Conservation (phyloP, 2,888 invertebrate species). For the Crepidodera aurea region DNA sequence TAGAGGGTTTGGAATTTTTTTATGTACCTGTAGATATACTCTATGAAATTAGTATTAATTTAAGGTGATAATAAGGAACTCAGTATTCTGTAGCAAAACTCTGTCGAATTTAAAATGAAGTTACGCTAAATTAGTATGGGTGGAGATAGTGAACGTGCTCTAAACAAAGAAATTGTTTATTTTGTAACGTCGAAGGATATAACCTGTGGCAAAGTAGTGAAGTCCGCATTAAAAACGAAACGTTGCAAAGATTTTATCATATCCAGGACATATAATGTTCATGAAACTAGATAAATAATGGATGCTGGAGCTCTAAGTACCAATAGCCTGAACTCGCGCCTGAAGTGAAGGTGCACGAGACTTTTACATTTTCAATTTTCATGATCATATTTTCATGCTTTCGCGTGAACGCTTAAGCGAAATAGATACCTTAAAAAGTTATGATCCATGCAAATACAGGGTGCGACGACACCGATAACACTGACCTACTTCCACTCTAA, state of each 20-base stretch:
- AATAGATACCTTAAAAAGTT: conserved; percentile 23
- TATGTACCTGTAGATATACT: no score
- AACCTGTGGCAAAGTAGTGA: conserved; percentile 16
- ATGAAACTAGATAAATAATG: conserved; percentile 26
- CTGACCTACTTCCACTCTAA: background rate
- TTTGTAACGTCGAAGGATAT: conserved; percentile 16
- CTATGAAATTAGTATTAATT: no score
- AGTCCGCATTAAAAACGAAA: conserved; percentile 30
- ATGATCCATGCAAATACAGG: conserved; percentile 21
- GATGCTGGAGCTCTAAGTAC: conserved; percentile 15
- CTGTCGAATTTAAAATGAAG: no score
- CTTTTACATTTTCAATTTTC: conserved; percentile 22
- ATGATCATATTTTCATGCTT: conserved; percentile 21
- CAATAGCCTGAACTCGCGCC: conserved; percentile 1
- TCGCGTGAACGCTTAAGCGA: conserved; percentile 19
- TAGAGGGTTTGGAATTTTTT: no score
- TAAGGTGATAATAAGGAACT: background rate
- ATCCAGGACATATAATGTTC: conserved; percentile 23
- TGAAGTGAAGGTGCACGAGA: conserved; percentile 1
- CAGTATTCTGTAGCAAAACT: no score
- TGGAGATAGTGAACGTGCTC: no score
- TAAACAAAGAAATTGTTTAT: conserved; percentile 21
- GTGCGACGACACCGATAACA: background rate
- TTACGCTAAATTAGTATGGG: no score
- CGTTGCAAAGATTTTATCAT: conserved; percentile 30